A percentile compares a stretch with the other conserved stretches of the same genome.
phyloP scores from a whole-genome alignment of 2,113 vertebrate species.

The Montifringilla adamsi region DNA sequence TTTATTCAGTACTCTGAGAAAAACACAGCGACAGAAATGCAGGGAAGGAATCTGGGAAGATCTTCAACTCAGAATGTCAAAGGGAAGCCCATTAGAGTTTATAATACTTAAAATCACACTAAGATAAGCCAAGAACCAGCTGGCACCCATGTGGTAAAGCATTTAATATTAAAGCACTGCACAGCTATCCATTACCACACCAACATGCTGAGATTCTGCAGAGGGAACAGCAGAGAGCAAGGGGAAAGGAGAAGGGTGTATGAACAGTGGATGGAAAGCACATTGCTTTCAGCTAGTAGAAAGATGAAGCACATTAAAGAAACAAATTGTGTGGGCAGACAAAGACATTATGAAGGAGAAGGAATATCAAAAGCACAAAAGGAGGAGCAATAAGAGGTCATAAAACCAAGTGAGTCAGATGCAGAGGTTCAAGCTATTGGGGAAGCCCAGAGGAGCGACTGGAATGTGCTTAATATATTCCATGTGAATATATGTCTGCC shows the following conservation, averaged over 20 bases:
- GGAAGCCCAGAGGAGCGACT: slow-evolving; percentile 35
- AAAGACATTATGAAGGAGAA: slow-evolving; percentile 19
- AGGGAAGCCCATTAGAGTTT: background rate
- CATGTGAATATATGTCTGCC: slow-evolving; percentile 58
- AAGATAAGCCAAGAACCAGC: background rate
- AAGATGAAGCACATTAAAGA: background rate
- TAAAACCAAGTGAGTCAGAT: slow-evolving; percentile 33
- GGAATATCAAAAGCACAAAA: slow-evolving; percentile 35
- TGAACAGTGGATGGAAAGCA: background rate
- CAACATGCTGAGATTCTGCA: background rate
- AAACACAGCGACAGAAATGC: background rate
- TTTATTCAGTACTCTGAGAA: background rate
- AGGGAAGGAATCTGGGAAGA: background rate
- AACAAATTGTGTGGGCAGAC: slow-evolving; percentile 37
- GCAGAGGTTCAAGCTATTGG: slow-evolving; percentile 29
- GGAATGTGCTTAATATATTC: slow-evolving; percentile 56
- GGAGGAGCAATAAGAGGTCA: slow-evolving; percentile 30
- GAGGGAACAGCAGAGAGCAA: background rate
- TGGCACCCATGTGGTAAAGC: background rate
- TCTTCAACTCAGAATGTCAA: background rate
- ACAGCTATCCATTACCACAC: background rate
- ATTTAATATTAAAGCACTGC: background rate
- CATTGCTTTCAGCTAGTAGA: background rate
- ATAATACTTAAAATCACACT: background rate
- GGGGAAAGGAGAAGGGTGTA: background rate